phyloP scores from a whole-genome alignment of 2,888 invertebrate genomes.

The Patella caerulea region DNA sequence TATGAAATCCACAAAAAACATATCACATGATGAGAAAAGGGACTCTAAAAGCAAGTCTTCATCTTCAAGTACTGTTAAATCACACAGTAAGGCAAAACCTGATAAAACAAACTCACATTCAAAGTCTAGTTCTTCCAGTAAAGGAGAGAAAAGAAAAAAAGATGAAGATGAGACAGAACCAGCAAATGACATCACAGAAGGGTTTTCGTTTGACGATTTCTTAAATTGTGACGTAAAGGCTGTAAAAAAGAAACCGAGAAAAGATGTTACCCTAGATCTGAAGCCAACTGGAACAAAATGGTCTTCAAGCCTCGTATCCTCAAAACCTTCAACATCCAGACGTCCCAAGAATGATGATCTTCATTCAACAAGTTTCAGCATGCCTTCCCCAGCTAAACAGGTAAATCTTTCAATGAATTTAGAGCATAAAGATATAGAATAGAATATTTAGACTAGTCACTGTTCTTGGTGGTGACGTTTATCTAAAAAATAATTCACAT shows the following conservation, averaged over 20 bases:
- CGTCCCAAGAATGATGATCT: background rate
- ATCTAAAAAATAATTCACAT: too few species aligned
- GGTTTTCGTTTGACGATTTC: constrained; percentile 42
- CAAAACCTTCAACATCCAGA: constrained; percentile 4
- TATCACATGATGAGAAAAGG: constrained; percentile 17
- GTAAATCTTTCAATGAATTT: constrained; percentile 24
- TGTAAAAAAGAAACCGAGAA: constrained; percentile 32
- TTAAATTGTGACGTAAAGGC: constrained; percentile 37
- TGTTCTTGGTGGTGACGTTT: too few species aligned
- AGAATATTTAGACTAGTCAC: too few species aligned
- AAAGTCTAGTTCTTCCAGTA: constrained; percentile 11
- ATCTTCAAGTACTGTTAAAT: background rate
- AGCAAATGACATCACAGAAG: constrained; percentile 15
- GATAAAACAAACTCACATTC: constrained; percentile 3
- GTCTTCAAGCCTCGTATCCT: background rate
- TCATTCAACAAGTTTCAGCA: constrained; percentile 8
- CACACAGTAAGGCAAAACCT: constrained; percentile 15
- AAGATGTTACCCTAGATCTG: background rate
- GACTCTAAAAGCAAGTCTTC: constrained; percentile 13
- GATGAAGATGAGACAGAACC: constrained; percentile 3
- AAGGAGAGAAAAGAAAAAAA: constrained; percentile 11
- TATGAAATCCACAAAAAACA: constrained; percentile 1
- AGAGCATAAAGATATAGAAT: too few species aligned
- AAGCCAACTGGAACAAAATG: background rate
- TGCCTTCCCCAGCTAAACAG: constrained; percentile 39